phyloP scores from a whole-genome alignment of 2,888 invertebrate species.

The Lissonota sp. region DNA sequence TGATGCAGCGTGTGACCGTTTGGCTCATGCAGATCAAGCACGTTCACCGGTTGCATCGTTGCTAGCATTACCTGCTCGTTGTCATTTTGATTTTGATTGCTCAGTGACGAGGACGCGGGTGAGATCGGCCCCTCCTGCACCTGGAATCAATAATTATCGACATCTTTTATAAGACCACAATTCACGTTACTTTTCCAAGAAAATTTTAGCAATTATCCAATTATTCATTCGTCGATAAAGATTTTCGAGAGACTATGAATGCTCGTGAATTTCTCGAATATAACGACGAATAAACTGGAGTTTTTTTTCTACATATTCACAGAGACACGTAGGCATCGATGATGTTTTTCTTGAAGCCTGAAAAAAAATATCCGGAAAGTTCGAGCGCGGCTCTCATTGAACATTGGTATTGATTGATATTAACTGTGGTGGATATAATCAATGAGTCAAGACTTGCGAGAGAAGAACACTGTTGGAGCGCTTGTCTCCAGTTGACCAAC shows the following conservation, averaged over 20 bases:
- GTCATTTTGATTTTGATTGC: slow-evolving; percentile 82
- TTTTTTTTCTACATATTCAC: slow-evolving; percentile 16
- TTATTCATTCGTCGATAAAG: slow-evolving; percentile 38
- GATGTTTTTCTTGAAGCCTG: neutral
- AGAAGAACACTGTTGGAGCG: neutral
- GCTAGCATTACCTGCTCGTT: slow-evolving; percentile 87
- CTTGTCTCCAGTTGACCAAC: slow-evolving; percentile 5
- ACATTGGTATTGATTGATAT: slow-evolving; percentile 35
- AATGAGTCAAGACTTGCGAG: slow-evolving; percentile 40
- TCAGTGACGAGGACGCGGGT: slow-evolving; percentile 82
- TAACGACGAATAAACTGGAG: slow-evolving; percentile 5
- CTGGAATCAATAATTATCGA: slow-evolving; percentile 66
- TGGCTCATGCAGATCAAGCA: slow-evolving; percentile 89
- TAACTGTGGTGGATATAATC: slow-evolving; percentile 11
- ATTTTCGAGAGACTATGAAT: slow-evolving; percentile 27
- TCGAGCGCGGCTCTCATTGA: slow-evolving; percentile 13
- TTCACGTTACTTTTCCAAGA: neutral
- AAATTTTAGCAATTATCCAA: neutral
- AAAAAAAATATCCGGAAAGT: slow-evolving; percentile 10
- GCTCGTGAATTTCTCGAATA: neutral
- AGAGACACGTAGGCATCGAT: slow-evolving; percentile 16
- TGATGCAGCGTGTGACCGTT: slow-evolving; percentile 87
- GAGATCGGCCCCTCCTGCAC: slow-evolving; percentile 81
- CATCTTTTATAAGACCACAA: neutral
- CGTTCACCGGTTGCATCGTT: slow-evolving; percentile 95